Evolutionary conservation across 2,113 vertebrate genomes (phyloP).

Genomic region (Xenopus tropicalis): UCB_Xtro_10.0 CM004443.2:49010501-49011000

Average conservation of each 20-base stretch:
- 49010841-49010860: conserved; percentile 43
- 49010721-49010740: conserved; percentile 7
- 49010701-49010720: not conserved
- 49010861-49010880: conserved; percentile 37
- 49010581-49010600: too few relatives aligned
- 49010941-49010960: conserved; percentile 22
- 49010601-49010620: too few relatives aligned
- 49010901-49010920: conserved; percentile 36
- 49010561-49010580: too few relatives aligned
- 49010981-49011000: conserved; percentile 28
- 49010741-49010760: conserved; percentile 16
- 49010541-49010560: too few relatives aligned
- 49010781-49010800: conserved; percentile 33
- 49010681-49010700: too few relatives aligned
- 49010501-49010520: too few relatives aligned
- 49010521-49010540: too few relatives aligned
- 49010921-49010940: conserved; percentile 28
- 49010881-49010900: conserved; percentile 24
- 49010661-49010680: too few relatives aligned
- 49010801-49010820: conserved; percentile 23
- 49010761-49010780: conserved; percentile 9
- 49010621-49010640: too few relatives aligned
- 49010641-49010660: too few relatives aligned
- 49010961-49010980: not conserved
- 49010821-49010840: conserved; percentile 31